Base-by-base conservation (phyloP, 2,888 invertebrate genomes). In the Adela reaumurella region DNA sequence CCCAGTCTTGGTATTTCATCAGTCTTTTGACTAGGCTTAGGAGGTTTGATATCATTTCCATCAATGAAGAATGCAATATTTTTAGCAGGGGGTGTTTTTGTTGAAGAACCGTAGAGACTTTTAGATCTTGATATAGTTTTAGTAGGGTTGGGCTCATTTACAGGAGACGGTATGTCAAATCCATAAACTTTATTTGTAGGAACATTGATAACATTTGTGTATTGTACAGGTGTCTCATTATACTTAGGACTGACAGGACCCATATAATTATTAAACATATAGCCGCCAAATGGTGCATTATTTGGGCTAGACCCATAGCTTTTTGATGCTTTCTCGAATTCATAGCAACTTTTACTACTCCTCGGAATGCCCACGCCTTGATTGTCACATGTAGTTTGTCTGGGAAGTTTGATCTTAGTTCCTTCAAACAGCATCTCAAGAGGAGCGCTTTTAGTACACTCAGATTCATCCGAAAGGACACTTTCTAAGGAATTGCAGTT, bases 401-500 rank as follows among this genome's bases (percentile, higher is more conserved):
- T 76, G 18, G 74, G 64, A 0, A 67, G 65, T 42, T 66, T 63
- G 49, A 66, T 74, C 47, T 76, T 68, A 3, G 83, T 73, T 1
- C 81, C 81, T 59, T 83, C 83, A 52, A 88, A 88, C 1, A 89
- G 64, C 63, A 86, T 84, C 65, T 90, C 90, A 29, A 90, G 63
- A 0, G 90, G 90, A 0, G 90, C 90, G 49, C 89, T 89, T 65
- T 88, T 89, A 5, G 89, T 90, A 55, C 84, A 82, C 57, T 88
- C 88, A 0, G 89, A 89, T 54, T 90, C 91, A 63, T 91, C 92
- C 1, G 90, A 90, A 0, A 92, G 64, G 4, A 92, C 85, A 58
- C 90, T 90, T 62, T 92, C 92, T 59, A 91, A 81, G 50, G 90
- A 91, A 59, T 89, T 88, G 59, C 88, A 89, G 59, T 87, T 88